A percentile compares a stretch with the other conserved stretches of the same genome.
Conservation (phyloP, 2,888 invertebrate genomes). For the Diploptera punctata region DNA sequence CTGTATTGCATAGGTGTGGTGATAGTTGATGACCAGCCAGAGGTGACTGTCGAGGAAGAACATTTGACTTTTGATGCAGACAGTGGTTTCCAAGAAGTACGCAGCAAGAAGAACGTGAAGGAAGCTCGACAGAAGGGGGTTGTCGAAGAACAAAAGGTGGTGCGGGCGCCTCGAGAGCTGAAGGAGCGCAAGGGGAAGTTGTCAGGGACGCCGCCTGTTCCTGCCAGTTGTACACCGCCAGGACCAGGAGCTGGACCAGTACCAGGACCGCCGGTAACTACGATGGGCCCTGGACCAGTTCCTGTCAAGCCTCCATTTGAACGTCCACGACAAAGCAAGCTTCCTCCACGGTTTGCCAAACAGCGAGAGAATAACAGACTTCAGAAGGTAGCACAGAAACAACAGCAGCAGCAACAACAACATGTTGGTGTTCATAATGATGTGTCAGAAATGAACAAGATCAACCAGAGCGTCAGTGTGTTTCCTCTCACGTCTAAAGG, state of each 20-base stretch:
- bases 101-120: constrained; percentile 77
- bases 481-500: constrained; percentile 48
- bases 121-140: constrained; percentile 51
- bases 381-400: constrained; percentile 53
- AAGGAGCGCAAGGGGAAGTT: constrained; percentile 45
- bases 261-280: not conserved
- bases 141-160: constrained; percentile 47
- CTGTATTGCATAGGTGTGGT: constrained; percentile 55
- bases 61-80: constrained; percentile 55
- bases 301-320: constrained; percentile 44
- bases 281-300: constrained; percentile 23
- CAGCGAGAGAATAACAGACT: constrained; percentile 66
- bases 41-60: constrained; percentile 53
- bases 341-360: constrained; percentile 81
- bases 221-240: constrained; percentile 38
- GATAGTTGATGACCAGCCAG: constrained; percentile 60
- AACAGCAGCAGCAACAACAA: too few relatives aligned
- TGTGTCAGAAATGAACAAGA: constrained; percentile 47
- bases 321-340: constrained; percentile 63
- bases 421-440: constrained; percentile 42
- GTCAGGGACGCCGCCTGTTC: constrained; percentile 47
- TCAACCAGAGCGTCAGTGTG: constrained; percentile 47
- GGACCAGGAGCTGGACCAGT: constrained; percentile 4
- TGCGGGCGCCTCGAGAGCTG: constrained; percentile 49
- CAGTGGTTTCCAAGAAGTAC: constrained; percentile 83